These are phyloP conservation scores for Steatocranus sp. DNA, from an alignment of 2,797 vertebrate genomes.

Conservation along the genomic window DNA sequence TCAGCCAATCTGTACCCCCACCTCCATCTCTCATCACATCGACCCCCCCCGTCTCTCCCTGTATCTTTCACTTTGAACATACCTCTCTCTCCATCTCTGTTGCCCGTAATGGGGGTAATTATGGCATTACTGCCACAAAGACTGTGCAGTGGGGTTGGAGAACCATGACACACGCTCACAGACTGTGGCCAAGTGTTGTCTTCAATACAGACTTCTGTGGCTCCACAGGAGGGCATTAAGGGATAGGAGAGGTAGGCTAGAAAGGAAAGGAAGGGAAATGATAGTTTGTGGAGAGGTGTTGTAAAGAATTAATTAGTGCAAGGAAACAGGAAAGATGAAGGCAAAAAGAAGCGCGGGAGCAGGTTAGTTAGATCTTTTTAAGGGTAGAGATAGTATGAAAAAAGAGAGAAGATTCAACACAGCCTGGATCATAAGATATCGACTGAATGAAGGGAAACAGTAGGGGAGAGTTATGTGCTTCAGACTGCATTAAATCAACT, in stretches of 20 bases:
- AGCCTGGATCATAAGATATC: constrained; percentile 23
- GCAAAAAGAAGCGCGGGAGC: background rate
- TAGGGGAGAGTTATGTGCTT: constrained; percentile 5
- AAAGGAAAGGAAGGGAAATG: background rate
- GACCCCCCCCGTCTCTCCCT: background rate
- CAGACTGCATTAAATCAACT: constrained; percentile 7
- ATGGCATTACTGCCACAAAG: constrained; percentile 59
- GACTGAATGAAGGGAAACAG: background rate
- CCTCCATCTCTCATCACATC: background rate
- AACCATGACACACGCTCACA: constrained; percentile 60
- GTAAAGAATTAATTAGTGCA: constrained; percentile 30
- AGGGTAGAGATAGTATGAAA: background rate
- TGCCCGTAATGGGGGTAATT: constrained; percentile 64
- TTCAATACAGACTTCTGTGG: constrained; percentile 48
- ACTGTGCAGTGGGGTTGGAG: constrained; percentile 40
- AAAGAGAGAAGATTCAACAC: background rate
- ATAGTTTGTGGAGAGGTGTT: background rate
- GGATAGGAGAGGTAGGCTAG: background rate
- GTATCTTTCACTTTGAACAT: background rate
- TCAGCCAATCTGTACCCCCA: background rate
- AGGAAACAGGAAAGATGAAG: background rate
- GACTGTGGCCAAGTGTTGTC: constrained; percentile 29
- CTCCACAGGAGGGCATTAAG: constrained; percentile 42
- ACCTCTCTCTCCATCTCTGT: background rate
- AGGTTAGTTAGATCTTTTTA: background rate